Conservation (phyloP, 2,888 invertebrate genomes). For the Sialis fuliginosa region DNA sequence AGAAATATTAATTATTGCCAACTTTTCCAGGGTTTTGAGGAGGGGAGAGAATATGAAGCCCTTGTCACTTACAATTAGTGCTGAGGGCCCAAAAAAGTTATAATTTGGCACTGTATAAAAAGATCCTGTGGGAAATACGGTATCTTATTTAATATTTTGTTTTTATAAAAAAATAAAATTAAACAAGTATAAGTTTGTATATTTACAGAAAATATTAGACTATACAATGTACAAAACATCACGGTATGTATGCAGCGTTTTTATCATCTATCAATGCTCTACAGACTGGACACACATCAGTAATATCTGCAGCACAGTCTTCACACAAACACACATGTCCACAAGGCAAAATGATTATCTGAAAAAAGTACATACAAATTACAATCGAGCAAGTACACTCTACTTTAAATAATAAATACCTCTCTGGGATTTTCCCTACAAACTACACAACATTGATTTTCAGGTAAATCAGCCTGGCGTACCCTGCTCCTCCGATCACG, state of each 20-base stretch:
- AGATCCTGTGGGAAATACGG: no score
- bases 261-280: constrained; percentile 47
- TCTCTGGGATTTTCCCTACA: constrained; percentile 73
- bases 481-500: constrained; percentile 45
- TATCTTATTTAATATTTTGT: no score
- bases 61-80: no score
- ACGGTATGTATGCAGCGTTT: constrained; percentile 61
- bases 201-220: background rate
- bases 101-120: no score
- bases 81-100: no score
- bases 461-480: constrained; percentile 38
- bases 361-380: constrained; percentile 16
- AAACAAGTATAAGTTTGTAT: no score
- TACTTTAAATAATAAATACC: constrained; percentile 20
- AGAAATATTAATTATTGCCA: constrained; percentile 1
- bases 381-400: constrained; percentile 1
- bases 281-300: constrained; percentile 62
- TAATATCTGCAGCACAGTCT: constrained; percentile 59
- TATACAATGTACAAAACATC: constrained; percentile 13
- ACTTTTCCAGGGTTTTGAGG: background rate
- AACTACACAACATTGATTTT: constrained; percentile 62
- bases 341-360: constrained; percentile 72
- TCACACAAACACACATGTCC: constrained; percentile 83
- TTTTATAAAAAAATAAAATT: no score
- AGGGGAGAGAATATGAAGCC: no score